phyloP scores from a whole-genome alignment of 2,113 vertebrate species.

The Rattus rattus region DNA sequence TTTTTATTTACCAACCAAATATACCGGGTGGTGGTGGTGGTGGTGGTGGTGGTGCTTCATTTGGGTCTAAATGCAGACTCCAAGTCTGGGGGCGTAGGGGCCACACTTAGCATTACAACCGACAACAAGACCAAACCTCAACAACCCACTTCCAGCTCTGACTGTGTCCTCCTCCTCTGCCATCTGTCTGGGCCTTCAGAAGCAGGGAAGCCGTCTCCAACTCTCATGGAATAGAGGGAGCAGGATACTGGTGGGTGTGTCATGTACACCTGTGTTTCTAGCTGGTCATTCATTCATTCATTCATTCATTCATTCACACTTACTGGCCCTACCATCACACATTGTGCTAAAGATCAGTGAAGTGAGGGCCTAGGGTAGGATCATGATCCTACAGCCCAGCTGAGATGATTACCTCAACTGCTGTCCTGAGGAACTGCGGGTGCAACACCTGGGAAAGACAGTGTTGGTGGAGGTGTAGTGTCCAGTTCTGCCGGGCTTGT shows the following conservation, averaged over 20 bases:
- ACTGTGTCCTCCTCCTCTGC: not conserved
- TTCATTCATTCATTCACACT: not conserved
- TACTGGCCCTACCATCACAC: not conserved
- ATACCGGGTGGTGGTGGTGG: no score
- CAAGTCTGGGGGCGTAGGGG: no score
- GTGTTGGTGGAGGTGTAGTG: not conserved
- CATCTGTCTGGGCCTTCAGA: not conserved
- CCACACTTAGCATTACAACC: no score
- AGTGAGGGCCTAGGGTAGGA: not conserved
- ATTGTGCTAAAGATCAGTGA: not conserved
- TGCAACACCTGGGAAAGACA: not conserved
- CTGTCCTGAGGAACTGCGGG: not conserved
- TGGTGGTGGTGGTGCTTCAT: no score
- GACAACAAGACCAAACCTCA: no score
- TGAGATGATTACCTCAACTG: not conserved
- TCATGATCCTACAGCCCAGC: not conserved
- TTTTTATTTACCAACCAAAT: no score
- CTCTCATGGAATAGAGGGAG: no score
- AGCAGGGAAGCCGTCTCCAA: no score
- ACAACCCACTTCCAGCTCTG: not conserved
- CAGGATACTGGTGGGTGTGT: not conserved
- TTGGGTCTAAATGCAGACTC: no score
- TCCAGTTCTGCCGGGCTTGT: not conserved
- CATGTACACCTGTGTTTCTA: not conserved
- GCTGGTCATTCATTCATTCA: not conserved